Conservation (phyloP, 2,888 invertebrate genomes). For the Actias luna region DNA sequence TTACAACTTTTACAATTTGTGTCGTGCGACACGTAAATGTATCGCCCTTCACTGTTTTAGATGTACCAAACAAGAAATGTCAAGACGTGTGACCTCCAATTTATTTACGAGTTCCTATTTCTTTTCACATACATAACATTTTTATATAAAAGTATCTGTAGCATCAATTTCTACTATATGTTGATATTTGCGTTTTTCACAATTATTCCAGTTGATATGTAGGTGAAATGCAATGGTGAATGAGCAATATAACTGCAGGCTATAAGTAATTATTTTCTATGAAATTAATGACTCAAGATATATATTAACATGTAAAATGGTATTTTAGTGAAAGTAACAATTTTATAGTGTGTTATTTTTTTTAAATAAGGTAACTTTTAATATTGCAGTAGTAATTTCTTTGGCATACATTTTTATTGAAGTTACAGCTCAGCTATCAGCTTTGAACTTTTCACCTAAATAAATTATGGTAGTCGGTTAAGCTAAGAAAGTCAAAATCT, state of each 20-base stretch:
- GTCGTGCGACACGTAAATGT: constrained; percentile 38
- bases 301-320: background rate
- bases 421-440: background rate
- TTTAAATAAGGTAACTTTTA: background rate
- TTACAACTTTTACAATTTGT: constrained; percentile 10
- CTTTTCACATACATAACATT: constrained; percentile 15
- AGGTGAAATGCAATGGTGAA: constrained; percentile 58
- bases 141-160: background rate
- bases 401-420: background rate
- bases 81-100: constrained; percentile 74
- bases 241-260: constrained; percentile 47
- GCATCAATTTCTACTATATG: constrained; percentile 11
- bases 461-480: background rate
- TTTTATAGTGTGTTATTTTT: background rate
- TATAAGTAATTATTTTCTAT: constrained; percentile 19
- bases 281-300: constrained; percentile 12
- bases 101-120: constrained; percentile 45
- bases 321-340: background rate
- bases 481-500: background rate
- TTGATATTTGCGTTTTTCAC: constrained; percentile 23
- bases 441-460: background rate
- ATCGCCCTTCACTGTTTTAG: constrained; percentile 61
- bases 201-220: constrained; percentile 50
- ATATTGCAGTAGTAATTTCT: background rate
- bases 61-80: constrained; percentile 63